Percentiles rank a stretch among this genome's conserved stretches.
These are phyloP conservation scores for Eupristina koningsbergeri DNA, from an alignment of 1,140 invertebrate species.

Conservation along the genomic window DNA sequence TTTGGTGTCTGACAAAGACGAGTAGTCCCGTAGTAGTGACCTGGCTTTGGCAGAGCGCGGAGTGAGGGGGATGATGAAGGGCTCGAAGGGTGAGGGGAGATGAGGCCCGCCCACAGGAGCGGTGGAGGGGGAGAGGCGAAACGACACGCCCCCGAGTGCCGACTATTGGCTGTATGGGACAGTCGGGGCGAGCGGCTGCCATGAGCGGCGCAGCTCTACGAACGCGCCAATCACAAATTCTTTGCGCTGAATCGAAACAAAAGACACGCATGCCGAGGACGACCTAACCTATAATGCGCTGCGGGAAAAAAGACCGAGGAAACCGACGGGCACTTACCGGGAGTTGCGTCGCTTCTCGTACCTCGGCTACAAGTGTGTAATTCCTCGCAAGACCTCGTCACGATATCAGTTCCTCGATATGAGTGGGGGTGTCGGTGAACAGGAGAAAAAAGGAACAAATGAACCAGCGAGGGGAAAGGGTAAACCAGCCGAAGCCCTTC, in stretches of 20 bases:
- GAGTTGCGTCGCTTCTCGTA: neutral
- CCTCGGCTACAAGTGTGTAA: neutral
- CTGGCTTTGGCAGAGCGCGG: neutral
- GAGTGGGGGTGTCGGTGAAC: neutral
- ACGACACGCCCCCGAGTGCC: constrained; percentile 67
- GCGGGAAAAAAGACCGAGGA: neutral
- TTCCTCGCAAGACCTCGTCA: neutral
- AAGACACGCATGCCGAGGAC: constrained; percentile 63
- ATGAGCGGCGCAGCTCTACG: constrained; percentile 64
- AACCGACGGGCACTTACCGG: neutral
- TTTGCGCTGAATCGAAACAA: constrained; percentile 66
- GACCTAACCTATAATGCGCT: neutral
- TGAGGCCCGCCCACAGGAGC: neutral
- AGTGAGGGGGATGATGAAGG: neutral
- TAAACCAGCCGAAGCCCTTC: neutral
- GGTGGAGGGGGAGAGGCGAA: neutral
- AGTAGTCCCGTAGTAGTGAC: neutral
- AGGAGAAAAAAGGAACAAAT: neutral
- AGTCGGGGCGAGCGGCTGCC: constrained; percentile 67
- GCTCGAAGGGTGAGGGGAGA: neutral
- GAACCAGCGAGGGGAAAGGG: neutral
- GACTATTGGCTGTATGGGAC: constrained; percentile 72
- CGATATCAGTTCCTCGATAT: neutral
- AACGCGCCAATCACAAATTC: constrained; percentile 70
- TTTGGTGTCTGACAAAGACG: neutral